phyloP scores from a whole-genome alignment of 2,113 vertebrate species.

The Psilopsiagon aurifrons region DNA sequence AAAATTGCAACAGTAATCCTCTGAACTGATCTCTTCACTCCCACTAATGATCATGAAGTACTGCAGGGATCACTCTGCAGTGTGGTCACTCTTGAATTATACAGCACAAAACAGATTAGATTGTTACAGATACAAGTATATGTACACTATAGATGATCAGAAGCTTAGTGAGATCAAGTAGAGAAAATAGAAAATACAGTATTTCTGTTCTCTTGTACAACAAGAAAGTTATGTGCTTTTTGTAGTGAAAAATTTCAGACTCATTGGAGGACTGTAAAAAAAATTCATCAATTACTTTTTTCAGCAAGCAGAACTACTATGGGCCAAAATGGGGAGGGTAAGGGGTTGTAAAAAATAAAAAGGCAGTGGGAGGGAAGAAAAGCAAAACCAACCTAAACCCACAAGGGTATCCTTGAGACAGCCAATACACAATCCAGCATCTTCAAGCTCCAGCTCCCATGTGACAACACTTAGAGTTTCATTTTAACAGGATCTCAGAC shows the following conservation, averaged over 20 bases:
- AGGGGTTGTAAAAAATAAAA: neutral
- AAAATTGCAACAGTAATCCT: neutral
- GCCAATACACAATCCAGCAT: accelerated
- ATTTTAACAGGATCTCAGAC: neutral
- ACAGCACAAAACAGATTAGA: neutral
- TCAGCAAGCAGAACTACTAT: neutral
- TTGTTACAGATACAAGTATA: neutral
- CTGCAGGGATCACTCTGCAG: neutral
- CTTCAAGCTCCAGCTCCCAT: neutral
- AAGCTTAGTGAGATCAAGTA: neutral
- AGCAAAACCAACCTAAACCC: neutral
- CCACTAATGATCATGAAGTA: neutral
- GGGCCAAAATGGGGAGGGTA: neutral
- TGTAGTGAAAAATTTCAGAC: neutral
- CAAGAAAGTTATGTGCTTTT: neutral
- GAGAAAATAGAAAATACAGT: neutral
- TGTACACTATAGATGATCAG: neutral
- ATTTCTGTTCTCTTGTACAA: neutral
- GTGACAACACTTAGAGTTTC: no score
- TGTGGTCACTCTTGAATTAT: neutral
- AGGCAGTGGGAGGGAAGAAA: accelerated
- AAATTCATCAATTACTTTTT: neutral
- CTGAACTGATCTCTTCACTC: neutral
- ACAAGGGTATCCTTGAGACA: accelerated
- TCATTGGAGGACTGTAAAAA: neutral